Conservation (phyloP, 2,888 invertebrate genomes). For the Halocaridina rubra region DNA sequence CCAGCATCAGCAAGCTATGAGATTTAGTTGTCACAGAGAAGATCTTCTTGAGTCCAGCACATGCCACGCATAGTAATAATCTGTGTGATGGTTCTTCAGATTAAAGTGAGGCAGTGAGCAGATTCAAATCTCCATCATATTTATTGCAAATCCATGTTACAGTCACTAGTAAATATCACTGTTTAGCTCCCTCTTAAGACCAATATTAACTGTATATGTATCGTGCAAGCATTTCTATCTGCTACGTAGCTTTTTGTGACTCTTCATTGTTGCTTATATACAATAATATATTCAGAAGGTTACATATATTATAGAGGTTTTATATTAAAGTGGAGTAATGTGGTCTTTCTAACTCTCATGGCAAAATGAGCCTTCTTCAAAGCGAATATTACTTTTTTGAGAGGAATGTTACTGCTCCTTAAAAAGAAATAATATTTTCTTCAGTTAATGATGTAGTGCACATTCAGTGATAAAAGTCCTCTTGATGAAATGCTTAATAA, state of each 20-base stretch:
- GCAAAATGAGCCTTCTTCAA: too few relatives aligned
- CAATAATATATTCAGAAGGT: conserved; percentile 31
- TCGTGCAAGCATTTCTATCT: conserved; percentile 52
- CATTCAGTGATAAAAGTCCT: background rate
- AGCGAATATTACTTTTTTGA: background rate
- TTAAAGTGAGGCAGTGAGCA: background rate
- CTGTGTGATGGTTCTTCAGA: too few relatives aligned
- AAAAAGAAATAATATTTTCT: background rate
- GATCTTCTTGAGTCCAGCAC: too few relatives aligned
- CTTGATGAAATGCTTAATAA: too few relatives aligned
- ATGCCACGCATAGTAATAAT: too few relatives aligned
- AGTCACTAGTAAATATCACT: conserved; percentile 4
- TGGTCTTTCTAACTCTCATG: background rate
- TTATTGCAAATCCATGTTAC: too few relatives aligned
- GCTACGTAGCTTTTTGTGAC: conserved; percentile 55
- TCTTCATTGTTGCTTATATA: conserved; percentile 48
- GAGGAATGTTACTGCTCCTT: background rate
- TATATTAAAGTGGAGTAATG: background rate
- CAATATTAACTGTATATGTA: conserved; percentile 32
- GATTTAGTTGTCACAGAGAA: too few relatives aligned
- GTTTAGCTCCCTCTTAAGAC: conserved; percentile 26
- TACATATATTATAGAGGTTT: conserved; percentile 39
- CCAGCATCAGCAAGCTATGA: too few relatives aligned
- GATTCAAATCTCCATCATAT: background rate
- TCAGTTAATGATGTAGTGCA: background rate